Evolutionary conservation across 1,140 invertebrate species (phyloP).

Genomic region (Grapholita molesta): DNA sequence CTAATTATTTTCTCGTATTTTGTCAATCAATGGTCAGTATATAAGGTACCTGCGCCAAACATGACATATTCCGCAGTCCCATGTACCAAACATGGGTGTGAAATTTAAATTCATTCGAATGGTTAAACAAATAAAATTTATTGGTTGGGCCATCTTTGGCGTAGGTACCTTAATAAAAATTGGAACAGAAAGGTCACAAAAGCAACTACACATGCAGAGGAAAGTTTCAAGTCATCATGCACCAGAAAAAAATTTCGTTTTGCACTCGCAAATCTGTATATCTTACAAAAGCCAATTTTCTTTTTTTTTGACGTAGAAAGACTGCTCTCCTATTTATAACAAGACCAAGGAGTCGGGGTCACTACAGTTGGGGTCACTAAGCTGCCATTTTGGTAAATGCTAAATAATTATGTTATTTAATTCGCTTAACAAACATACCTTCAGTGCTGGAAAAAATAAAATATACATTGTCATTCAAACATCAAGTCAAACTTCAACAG

Average conservation of each 20-base stretch:
- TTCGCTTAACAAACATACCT: constrained; percentile 53
- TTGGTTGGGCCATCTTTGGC: no score
- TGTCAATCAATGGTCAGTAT: not conserved
- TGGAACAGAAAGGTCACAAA: not conserved
- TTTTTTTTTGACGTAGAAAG: constrained; percentile 26
- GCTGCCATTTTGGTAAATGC: constrained; percentile 77
- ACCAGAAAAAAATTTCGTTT: not conserved
- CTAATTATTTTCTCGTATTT: not conserved
- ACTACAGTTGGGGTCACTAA: constrained; percentile 54
- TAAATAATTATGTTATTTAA: constrained; percentile 58
- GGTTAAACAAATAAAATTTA: no score
- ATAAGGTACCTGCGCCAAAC: no score
- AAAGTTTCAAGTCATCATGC: constrained; percentile 17
- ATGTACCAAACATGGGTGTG: no score
- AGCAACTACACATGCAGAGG: constrained; percentile 1
- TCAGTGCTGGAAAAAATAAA: constrained; percentile 37
- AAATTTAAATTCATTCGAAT: no score
- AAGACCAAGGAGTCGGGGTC: constrained; percentile 40
- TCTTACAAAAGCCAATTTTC: constrained; percentile 9
- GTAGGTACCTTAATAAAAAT: no score
- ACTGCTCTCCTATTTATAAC: constrained; percentile 47
- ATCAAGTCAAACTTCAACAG: constrained; percentile 17
- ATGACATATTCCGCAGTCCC: no score
- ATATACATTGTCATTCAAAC: constrained; percentile 9
- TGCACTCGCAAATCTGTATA: not conserved